These are phyloP conservation scores for Linepithema humile DNA, from an alignment of 1,140 invertebrate species.

Conservation along the genomic window DNA sequence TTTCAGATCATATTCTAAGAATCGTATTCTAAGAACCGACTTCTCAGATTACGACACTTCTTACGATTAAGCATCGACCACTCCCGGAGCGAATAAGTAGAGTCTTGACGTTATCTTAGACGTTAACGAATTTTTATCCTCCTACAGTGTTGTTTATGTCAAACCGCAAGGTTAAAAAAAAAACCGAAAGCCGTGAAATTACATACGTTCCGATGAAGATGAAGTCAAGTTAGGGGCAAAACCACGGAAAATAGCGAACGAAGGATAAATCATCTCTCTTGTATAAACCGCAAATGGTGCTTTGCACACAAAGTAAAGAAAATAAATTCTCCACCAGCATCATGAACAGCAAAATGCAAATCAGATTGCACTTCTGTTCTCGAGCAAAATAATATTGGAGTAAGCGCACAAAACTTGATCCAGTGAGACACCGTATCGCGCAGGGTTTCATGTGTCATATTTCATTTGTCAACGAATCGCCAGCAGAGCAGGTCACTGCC, in stretches of 20 bases:
- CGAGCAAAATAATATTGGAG: slow-evolving; percentile 34
- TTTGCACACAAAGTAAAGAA: not conserved
- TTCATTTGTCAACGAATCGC: slow-evolving; percentile 26
- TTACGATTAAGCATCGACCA: not conserved
- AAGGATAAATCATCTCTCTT: not conserved
- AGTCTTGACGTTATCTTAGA: not conserved
- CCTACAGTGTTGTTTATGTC: too few relatives aligned
- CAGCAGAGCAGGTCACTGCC: not conserved
- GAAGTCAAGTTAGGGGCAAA: not conserved
- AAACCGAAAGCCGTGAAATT: not conserved
- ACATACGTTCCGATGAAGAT: not conserved
- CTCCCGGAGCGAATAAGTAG: not conserved
- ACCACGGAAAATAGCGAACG: not conserved
- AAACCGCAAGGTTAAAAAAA: not conserved
- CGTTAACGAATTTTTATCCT: not conserved
- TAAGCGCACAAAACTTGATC: slow-evolving; percentile 57
- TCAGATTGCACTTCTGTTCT: not conserved
- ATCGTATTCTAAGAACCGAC: not conserved
- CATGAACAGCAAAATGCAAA: not conserved
- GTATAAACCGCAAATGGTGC: not conserved
- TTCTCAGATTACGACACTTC: not conserved
- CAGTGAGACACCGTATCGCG: slow-evolving; percentile 1
- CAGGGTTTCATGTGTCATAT: slow-evolving; percentile 21
- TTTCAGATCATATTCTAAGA: not conserved
- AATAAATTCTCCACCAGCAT: not conserved